Evolutionary conservation across 2,113 vertebrate species (phyloP).

Genomic region (Nestor notabilis): DNA sequence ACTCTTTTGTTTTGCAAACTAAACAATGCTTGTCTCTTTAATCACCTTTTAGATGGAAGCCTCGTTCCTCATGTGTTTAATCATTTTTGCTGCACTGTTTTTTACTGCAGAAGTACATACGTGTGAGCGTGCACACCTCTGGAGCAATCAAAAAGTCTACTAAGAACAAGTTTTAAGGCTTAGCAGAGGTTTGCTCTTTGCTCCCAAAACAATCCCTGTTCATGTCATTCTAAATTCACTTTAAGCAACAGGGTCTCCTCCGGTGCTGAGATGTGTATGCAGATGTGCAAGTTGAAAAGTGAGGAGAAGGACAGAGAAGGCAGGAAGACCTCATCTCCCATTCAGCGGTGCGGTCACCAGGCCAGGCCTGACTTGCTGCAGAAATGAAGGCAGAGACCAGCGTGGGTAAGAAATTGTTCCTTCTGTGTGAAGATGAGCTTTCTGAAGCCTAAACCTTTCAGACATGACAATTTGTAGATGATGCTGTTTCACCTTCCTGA

Average conservation of each 20-base stretch:
- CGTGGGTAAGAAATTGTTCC: not conserved
- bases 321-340: not conserved
- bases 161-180: not conserved
- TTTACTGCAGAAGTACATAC: not conserved
- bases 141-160: not conserved
- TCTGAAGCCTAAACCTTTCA: not conserved
- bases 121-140: not conserved
- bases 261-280: not conserved
- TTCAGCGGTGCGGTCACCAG: not conserved
- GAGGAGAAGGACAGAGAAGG: not conserved
- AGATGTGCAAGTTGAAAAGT: not conserved
- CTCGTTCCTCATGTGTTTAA: slow-evolving; percentile 52
- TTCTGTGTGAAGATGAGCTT: not conserved
- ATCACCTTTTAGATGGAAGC: slow-evolving; percentile 45
- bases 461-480: not conserved
- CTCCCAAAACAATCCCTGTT: not conserved
- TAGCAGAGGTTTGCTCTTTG: not conserved
- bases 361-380: not conserved
- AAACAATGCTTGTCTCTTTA: slow-evolving; percentile 34
- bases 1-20: slow-evolving; percentile 49
- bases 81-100: slow-evolving; percentile 16
- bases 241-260: not conserved
- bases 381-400: not conserved
- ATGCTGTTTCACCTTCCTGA: not conserved
- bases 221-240: not conserved